A percentile compares a stretch with the other conserved stretches of the same genome.
Evolutionary conservation across 2,797 vertebrate genomes (phyloP).

Genomic region (Graptemys geographica): DNA sequence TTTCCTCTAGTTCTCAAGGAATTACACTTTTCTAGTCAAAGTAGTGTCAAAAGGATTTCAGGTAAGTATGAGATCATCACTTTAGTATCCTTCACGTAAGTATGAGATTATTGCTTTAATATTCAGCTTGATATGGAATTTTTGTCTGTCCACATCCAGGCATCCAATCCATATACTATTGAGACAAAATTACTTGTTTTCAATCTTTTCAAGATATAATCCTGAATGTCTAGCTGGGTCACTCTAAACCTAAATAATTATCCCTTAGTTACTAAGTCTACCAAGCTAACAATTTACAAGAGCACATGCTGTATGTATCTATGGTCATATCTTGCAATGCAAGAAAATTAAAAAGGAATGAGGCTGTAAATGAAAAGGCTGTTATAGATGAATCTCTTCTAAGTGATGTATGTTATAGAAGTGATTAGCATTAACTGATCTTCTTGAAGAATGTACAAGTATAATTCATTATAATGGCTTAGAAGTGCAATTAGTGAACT

Average conservation of each 20-base stretch:
- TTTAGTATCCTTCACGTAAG: slow-evolving; percentile 12
- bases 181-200: neutral
- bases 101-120: slow-evolving; percentile 37
- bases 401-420: slow-evolving; percentile 82
- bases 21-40: slow-evolving; percentile 46
- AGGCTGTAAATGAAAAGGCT: slow-evolving; percentile 77
- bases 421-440: slow-evolving; percentile 84
- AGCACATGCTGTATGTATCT: slow-evolving; percentile 58
- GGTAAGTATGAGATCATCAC: slow-evolving; percentile 5
- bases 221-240: slow-evolving; percentile 8
- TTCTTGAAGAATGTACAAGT: slow-evolving; percentile 81
- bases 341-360: slow-evolving; percentile 80
- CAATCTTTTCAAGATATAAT: neutral
- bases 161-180: neutral
- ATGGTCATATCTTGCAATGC: slow-evolving; percentile 57
- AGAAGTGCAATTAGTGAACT: slow-evolving; percentile 84
- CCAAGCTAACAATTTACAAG: slow-evolving; percentile 41
- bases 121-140: neutral
- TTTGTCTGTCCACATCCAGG: neutral
- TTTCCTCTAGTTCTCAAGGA: slow-evolving; percentile 46
- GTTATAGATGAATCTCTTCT: slow-evolving; percentile 77
- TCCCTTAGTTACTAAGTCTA: neutral
- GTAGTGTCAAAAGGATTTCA: slow-evolving; percentile 39
- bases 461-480: slow-evolving; percentile 85
- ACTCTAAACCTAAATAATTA: slow-evolving; percentile 12